A percentile compares a stretch with the other conserved stretches of the same genome.
phyloP scores from a whole-genome alignment of 2,888 invertebrate species.

The Drosophila maculinotata region DNA sequence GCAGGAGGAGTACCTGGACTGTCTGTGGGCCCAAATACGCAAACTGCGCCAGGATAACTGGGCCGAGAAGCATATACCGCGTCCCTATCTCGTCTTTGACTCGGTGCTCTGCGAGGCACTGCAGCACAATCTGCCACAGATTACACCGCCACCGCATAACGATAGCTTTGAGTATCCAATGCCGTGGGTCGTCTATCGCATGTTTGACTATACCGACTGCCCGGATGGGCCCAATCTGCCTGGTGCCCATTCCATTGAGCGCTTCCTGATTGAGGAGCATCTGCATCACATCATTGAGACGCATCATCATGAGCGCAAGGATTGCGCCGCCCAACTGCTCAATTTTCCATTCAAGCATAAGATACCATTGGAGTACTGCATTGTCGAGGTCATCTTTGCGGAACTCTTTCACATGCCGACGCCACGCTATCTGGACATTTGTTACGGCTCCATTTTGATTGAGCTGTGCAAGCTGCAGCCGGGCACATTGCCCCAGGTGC shows the following conservation, averaged over 20 bases:
- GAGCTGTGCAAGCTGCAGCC: constrained; percentile 99
- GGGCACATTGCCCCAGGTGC: constrained; percentile 97
- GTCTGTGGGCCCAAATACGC: constrained; percentile 97
- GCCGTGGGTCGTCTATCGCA: constrained; percentile 96
- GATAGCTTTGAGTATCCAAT: constrained; percentile 96
- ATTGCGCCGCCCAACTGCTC: constrained; percentile 96
- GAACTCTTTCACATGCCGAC: constrained; percentile 97
- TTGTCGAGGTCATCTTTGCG: constrained; percentile 98
- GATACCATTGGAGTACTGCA: constrained; percentile 98
- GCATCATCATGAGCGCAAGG: constrained; percentile 95
- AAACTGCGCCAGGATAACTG: constrained; percentile 97
- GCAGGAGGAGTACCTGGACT: constrained; percentile 98
- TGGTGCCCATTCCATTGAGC: constrained; percentile 98
- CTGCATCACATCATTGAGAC: constrained; percentile 96
- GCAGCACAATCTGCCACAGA: constrained; percentile 96
- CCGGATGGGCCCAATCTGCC: constrained; percentile 97
- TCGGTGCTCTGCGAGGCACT: constrained; percentile 97
- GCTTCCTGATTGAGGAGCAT: constrained; percentile 99
- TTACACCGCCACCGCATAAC: constrained; percentile 96
- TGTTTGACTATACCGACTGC: constrained; percentile 99
- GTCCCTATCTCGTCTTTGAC: constrained; percentile 98
- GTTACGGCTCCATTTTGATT: constrained; percentile 97
- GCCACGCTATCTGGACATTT: constrained; percentile 95
- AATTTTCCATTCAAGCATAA: constrained; percentile 97
- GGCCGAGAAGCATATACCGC: constrained; percentile 97